phyloP scores from a whole-genome alignment of 2,113 vertebrate species.

The Urocitellus parryii region DNA sequence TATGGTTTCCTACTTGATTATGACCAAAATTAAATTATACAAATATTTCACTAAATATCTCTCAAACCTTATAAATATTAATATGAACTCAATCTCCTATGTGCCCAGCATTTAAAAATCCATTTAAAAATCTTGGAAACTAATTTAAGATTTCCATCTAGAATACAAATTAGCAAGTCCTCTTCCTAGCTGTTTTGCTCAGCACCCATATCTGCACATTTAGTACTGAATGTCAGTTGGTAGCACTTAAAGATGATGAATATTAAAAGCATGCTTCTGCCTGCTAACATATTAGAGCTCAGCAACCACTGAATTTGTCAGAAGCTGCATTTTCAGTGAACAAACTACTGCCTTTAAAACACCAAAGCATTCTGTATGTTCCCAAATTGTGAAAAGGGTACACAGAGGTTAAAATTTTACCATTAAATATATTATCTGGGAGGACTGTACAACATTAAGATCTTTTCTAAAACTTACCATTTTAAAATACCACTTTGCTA shows the following conservation, averaged over 20 bases:
- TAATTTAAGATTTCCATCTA: constrained; percentile 85
- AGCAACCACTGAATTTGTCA: constrained; percentile 79
- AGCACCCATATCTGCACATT: constrained; percentile 83
- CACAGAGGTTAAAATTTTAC: background rate
- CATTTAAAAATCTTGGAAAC: constrained; percentile 85
- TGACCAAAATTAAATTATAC: constrained; percentile 87
- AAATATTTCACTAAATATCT: constrained; percentile 90
- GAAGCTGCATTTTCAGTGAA: constrained; percentile 75
- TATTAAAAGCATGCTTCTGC: constrained; percentile 85
- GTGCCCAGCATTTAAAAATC: constrained; percentile 88
- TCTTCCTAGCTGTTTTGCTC: constrained; percentile 76
- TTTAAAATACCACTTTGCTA: background rate
- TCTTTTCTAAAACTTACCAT: constrained; percentile 36
- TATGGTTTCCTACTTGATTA: constrained; percentile 77
- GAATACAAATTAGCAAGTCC: constrained; percentile 85
- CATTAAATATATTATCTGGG: background rate
- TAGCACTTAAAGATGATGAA: constrained; percentile 85
- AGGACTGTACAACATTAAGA: constrained; percentile 9
- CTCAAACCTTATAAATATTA: constrained; percentile 89
- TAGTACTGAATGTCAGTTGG: constrained; percentile 75
- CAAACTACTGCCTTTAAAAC: constrained; percentile 77
- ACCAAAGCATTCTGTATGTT: constrained; percentile 56
- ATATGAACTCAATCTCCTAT: constrained; percentile 84
- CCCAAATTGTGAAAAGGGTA: constrained; percentile 49
- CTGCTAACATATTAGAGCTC: constrained; percentile 77